Evolutionary conservation across 2,797 vertebrate species (phyloP).

Genomic region (Lepus townsendii): DNA sequence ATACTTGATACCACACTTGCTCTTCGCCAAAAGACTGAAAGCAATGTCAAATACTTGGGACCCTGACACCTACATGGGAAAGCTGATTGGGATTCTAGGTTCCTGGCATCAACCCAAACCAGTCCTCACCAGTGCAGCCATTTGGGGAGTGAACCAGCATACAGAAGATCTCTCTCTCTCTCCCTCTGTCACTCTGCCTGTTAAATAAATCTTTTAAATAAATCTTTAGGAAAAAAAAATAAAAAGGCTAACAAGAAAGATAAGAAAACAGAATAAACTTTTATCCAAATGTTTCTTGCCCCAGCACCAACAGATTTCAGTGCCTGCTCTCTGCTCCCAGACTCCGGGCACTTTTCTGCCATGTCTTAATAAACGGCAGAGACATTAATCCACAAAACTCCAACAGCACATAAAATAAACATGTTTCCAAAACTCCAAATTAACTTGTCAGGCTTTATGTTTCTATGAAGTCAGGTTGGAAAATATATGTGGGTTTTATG

Average conservation of each 20-base stretch:
- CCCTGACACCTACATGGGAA: too few relatives aligned
- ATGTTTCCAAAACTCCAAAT: conserved; percentile 62
- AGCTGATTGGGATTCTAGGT: too few relatives aligned
- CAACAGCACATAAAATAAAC: not conserved
- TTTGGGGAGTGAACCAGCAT: too few relatives aligned
- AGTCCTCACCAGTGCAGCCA: too few relatives aligned
- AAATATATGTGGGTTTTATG: conserved; percentile 14
- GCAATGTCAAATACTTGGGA: too few relatives aligned
- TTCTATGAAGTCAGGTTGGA: not conserved
- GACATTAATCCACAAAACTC: conserved; percentile 1
- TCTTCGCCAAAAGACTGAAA: too few relatives aligned
- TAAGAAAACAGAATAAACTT: conserved; percentile 26
- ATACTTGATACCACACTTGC: too few relatives aligned
- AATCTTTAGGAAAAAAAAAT: too few relatives aligned
- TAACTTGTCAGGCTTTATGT: conserved; percentile 26
- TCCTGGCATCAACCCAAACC: too few relatives aligned
- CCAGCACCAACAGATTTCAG: conserved; percentile 22
- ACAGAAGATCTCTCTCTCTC: too few relatives aligned
- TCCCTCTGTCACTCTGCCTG: too few relatives aligned
- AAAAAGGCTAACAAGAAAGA: not conserved
- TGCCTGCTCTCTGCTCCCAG: not conserved
- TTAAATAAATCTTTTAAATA: too few relatives aligned
- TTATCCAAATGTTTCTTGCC: conserved; percentile 19
- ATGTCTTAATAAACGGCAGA: conserved; percentile 41
- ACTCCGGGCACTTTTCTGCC: not conserved